phyloP scores from a whole-genome alignment of 2,113 vertebrate species.

The Perccottus glenii region DNA sequence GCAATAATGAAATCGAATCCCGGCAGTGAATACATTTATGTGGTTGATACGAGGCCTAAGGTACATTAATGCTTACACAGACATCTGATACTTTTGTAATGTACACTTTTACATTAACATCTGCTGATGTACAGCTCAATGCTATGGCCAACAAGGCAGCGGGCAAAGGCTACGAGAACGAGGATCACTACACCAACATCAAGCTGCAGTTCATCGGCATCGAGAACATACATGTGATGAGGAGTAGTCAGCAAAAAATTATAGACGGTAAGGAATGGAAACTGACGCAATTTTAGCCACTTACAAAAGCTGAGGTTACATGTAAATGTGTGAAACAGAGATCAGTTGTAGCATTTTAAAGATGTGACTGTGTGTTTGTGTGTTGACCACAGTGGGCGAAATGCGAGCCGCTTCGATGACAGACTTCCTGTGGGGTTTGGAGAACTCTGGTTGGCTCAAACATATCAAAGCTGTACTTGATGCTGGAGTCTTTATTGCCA shows the following conservation, averaged over 20 bases:
- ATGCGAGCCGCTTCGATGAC: slow-evolving; percentile 90
- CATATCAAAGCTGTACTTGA: slow-evolving; percentile 96
- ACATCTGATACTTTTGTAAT: background rate
- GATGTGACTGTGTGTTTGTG: background rate
- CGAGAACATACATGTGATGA: slow-evolving; percentile 98
- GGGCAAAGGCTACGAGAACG: slow-evolving; percentile 96
- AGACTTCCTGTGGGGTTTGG: slow-evolving; percentile 95
- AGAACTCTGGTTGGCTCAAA: slow-evolving; percentile 95
- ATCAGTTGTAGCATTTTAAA: slow-evolving; percentile 31
- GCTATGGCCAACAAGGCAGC: slow-evolving; percentile 97
- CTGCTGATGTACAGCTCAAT: slow-evolving; percentile 83
- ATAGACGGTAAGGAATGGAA: slow-evolving; percentile 82
- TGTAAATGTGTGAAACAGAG: background rate
- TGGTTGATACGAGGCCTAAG: slow-evolving; percentile 96
- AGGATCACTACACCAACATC: slow-evolving; percentile 97
- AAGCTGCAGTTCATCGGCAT: slow-evolving; percentile 97
- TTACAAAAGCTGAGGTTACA: background rate
- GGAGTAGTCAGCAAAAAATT: slow-evolving; percentile 95
- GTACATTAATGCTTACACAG: slow-evolving; percentile 62
- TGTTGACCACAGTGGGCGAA: slow-evolving; percentile 84
- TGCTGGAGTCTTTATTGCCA: slow-evolving; percentile 92
- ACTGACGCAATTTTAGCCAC: background rate
- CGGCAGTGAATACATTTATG: slow-evolving; percentile 91
- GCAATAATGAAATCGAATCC: slow-evolving; percentile 94
- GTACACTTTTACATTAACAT: background rate